A percentile compares a stretch with the other conserved stretches of the same genome.
phyloP scores from a whole-genome alignment of 2,113 vertebrate species.

The Motacilla tschutschensis region DNA sequence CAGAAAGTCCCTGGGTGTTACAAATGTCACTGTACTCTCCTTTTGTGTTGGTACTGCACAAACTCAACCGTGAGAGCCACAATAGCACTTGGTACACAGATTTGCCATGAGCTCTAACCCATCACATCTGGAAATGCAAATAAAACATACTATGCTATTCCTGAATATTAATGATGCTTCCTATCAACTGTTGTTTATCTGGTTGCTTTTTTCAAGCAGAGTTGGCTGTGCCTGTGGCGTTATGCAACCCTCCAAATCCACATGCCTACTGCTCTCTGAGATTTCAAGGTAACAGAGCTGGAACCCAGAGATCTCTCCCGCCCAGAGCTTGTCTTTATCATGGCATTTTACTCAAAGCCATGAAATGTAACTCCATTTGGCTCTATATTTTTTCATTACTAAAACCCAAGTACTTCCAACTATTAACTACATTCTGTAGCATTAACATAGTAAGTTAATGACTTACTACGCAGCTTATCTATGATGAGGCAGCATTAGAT shows the following conservation, averaged over 20 bases:
- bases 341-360: neutral
- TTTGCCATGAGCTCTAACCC: neutral
- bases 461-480: neutral
- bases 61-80: neutral
- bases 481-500: neutral
- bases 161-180: neutral
- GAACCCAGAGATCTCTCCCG: neutral
- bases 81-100: fast-evolving
- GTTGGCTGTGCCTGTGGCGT: neutral
- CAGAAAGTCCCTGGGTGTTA: neutral
- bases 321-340: neutral
- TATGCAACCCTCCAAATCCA: constrained; percentile 42
- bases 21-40: neutral
- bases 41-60: neutral
- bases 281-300: neutral
- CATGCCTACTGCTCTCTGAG: neutral
- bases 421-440: neutral
- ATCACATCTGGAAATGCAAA: neutral
- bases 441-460: neutral
- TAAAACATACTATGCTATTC: neutral
- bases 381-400: neutral
- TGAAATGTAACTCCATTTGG: neutral
- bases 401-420: neutral
- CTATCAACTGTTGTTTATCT: neutral
- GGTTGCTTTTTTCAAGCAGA: neutral